phyloP scores from a whole-genome alignment of 2,888 invertebrate species.

The Dysmachus trigonus region DNA sequence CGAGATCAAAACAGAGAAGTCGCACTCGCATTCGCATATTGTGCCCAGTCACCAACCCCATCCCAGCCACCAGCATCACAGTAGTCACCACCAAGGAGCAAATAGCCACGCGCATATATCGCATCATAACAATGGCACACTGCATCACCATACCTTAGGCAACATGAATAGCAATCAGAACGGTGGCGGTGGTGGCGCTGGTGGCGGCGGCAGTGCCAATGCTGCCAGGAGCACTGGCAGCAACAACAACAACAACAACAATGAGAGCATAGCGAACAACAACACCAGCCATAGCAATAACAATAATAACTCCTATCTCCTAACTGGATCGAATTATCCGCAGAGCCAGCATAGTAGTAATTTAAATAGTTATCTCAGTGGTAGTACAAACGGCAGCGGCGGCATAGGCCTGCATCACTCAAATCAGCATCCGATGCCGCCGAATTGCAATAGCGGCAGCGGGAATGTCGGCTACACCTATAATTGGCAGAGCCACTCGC shows the following conservation, averaged over 20 bases:
- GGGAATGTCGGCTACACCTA: constrained; percentile 57
- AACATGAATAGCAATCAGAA: constrained; percentile 54
- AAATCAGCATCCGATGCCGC: constrained; percentile 53
- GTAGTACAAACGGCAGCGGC: constrained; percentile 50
- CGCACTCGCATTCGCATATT: constrained; percentile 59
- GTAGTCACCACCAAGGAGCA: constrained; percentile 21
- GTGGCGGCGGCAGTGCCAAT: constrained; percentile 55
- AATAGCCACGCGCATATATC: constrained; percentile 39
- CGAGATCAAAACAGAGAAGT: constrained; percentile 83
- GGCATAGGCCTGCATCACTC: constrained; percentile 54
- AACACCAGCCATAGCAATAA: constrained; percentile 45
- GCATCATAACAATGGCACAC: constrained; percentile 56
- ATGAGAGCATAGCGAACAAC: constrained; percentile 43
- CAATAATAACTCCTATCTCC: constrained; percentile 53
- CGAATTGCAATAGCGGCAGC: constrained; percentile 49
- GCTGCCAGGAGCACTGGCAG: constrained; percentile 57
- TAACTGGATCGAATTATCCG: constrained; percentile 53
- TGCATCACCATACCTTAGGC: constrained; percentile 53
- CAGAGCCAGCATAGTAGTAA: constrained; percentile 50
- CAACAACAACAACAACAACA: constrained; percentile 57
- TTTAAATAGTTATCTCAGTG: constrained; percentile 52
- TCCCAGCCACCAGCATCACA: constrained; percentile 42
- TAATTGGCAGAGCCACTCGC: constrained; percentile 61
- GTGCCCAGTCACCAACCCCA: constrained; percentile 57
- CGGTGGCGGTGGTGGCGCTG: constrained; percentile 54